Conservation (phyloP, 2,113 vertebrate species). For the Machaerirhynchus nigripectus region DNA sequence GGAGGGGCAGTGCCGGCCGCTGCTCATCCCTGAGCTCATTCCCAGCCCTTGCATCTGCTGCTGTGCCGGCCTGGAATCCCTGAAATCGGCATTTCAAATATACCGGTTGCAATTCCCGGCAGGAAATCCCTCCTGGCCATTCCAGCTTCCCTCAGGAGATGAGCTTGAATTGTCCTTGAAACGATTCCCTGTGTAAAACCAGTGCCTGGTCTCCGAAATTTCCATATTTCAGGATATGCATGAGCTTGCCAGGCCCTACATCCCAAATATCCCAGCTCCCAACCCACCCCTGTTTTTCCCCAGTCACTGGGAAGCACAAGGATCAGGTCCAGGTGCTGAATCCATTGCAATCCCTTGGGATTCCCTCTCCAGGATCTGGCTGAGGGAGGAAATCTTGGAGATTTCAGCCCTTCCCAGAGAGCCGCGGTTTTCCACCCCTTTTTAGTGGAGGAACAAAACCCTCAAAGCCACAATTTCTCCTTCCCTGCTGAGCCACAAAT, state of each 20-base stretch:
- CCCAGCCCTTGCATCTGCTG: background rate
- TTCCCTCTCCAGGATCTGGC: background rate
- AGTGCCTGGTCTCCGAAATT: background rate
- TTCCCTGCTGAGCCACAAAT: background rate
- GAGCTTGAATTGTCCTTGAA: background rate
- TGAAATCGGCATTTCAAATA: background rate
- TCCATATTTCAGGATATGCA: background rate
- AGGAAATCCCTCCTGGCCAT: background rate
- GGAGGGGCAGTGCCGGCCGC: background rate
- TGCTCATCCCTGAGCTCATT: slow-evolving; percentile 6
- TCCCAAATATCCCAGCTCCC: background rate
- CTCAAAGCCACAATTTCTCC: background rate
- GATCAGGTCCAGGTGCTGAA: background rate
- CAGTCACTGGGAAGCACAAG: background rate
- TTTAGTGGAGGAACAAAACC: background rate
- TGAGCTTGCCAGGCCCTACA: background rate
- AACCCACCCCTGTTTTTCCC: background rate
- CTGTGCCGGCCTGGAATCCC: background rate
- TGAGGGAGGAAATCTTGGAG: background rate
- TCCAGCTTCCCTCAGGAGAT: background rate
- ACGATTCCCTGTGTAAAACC: fast-evolving
- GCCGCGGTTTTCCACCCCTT: background rate
- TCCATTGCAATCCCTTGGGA: background rate
- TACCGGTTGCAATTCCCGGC: fast-evolving
- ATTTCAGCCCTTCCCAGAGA: background rate